These are phyloP conservation scores for Vesta saturnalis DNA, from an alignment of 2,888 invertebrate species.

Conservation along the genomic window DNA sequence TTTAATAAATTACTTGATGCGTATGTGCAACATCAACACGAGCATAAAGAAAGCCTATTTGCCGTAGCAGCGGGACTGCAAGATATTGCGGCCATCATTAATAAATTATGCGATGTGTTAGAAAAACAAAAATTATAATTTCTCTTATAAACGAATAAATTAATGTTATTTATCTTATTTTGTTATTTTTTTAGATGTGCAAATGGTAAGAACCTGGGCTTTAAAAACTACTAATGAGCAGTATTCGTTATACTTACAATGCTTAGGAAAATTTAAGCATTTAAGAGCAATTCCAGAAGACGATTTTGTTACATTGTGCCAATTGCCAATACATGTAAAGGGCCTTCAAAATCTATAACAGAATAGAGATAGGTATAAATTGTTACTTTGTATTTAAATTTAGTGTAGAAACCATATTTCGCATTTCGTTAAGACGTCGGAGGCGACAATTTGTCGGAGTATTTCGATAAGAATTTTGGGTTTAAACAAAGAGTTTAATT, in stretches of 20 bases:
- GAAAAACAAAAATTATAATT: slow-evolving; percentile 3
- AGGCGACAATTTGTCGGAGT: too few species aligned
- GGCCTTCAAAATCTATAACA: too few species aligned
- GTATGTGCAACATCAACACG: slow-evolving; percentile 1
- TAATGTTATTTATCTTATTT: slow-evolving; percentile 1
- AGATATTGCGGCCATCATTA: background rate
- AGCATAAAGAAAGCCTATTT: slow-evolving; percentile 3
- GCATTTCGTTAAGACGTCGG: too few species aligned
- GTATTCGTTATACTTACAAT: slow-evolving; percentile 2
- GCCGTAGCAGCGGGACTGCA: slow-evolving; percentile 1
- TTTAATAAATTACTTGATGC: slow-evolving; percentile 3
- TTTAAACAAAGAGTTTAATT: too few species aligned
- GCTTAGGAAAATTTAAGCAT: background rate
- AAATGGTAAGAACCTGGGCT: background rate
- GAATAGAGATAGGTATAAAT: too few species aligned
- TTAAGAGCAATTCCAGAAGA: slow-evolving; percentile 5
- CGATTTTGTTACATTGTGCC: slow-evolving; percentile 5
- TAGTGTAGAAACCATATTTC: too few species aligned
- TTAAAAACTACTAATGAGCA: slow-evolving; percentile 5
- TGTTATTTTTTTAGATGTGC: background rate
- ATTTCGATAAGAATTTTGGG: too few species aligned
- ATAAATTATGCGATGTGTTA: slow-evolving; percentile 3
- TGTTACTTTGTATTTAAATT: too few species aligned
- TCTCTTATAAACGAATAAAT: slow-evolving; percentile 1
- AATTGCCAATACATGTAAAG: too few species aligned